A percentile compares a stretch with the other conserved stretches of the same genome.
Evolutionary conservation across 1,140 invertebrate species (phyloP).

Genomic region (Ceratina australensis): DNA sequence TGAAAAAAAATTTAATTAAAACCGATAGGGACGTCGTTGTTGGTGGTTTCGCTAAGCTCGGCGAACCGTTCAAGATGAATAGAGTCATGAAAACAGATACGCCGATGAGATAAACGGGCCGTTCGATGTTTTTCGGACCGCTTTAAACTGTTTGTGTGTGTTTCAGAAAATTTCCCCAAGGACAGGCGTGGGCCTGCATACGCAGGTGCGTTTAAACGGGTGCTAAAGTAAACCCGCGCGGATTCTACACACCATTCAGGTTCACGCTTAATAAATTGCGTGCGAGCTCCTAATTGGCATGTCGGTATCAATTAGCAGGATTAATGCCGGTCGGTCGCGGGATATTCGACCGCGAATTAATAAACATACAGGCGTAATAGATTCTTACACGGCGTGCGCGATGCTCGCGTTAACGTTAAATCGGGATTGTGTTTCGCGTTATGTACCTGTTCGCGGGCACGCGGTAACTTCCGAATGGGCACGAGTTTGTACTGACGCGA

Average conservation of each 20-base stretch:
- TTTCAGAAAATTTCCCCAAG: conserved; percentile 40
- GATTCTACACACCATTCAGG: not conserved
- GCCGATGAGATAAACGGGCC: not conserved
- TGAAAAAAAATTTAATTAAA: conserved; percentile 39
- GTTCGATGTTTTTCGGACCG: conserved; percentile 26
- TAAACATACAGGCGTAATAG: not conserved
- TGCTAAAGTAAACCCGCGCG: conserved; percentile 3
- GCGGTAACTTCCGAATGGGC: not conserved
- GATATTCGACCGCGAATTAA: conserved; percentile 19
- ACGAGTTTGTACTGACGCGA: not conserved
- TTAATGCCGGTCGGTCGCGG: conserved; percentile 6
- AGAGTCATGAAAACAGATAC: conserved; percentile 11
- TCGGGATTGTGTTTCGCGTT: not conserved
- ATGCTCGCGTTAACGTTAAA: not conserved
- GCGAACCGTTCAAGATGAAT: not conserved
- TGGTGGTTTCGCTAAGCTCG: not conserved
- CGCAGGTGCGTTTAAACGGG: conserved; percentile 8
- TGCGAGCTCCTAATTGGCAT: conserved; percentile 19
- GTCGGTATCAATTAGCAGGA: conserved; percentile 22
- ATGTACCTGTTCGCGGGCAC: not conserved
- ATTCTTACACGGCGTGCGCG: not conserved
- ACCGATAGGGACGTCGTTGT: not conserved
- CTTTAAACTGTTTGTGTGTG: conserved; percentile 15
- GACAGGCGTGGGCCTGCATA: not conserved
- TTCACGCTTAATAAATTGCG: conserved; percentile 5